Conservation (phyloP, 2,888 invertebrate genomes). For the Leptinotarsa peninsularis region DNA sequence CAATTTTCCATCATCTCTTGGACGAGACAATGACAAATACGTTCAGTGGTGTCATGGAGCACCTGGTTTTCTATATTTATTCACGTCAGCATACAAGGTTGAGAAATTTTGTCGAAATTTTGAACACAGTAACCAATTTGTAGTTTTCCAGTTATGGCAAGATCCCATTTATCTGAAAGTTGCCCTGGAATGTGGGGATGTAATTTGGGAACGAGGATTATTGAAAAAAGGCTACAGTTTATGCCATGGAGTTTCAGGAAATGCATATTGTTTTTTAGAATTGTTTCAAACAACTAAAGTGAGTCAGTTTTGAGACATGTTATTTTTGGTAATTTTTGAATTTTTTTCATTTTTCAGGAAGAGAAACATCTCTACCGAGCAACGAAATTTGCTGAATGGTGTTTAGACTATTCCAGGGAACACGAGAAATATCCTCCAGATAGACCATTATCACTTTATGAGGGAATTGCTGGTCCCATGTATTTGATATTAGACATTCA, state of each 20-base stretch:
- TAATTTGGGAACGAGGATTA: constrained; percentile 85
- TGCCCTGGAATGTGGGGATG: constrained; percentile 79
- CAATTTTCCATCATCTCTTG: constrained; percentile 84
- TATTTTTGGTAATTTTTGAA: too few species aligned
- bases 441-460: constrained; percentile 84
- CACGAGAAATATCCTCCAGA: constrained; percentile 81
- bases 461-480: constrained; percentile 83
- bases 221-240: constrained; percentile 87
- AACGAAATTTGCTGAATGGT: constrained; percentile 85
- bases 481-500: constrained; percentile 80
- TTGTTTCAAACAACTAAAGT: constrained; percentile 83
- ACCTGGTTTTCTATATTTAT: constrained; percentile 84
- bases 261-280: constrained; percentile 85
- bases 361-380: constrained; percentile 80
- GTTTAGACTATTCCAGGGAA: constrained; percentile 75
- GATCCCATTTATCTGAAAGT: constrained; percentile 77
- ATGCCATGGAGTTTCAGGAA: constrained; percentile 90
- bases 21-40: constrained; percentile 77
- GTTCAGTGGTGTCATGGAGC: constrained; percentile 97
- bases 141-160: constrained; percentile 72
- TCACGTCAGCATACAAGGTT: constrained; percentile 76
- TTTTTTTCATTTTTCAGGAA: constrained; percentile 68
- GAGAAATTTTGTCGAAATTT: constrained; percentile 1
- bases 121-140: constrained; percentile 21
- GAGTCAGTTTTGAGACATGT: constrained; percentile 37